phyloP scores from a whole-genome alignment of 1,140 invertebrate genomes.

The Chlorops oryzae region DNA sequence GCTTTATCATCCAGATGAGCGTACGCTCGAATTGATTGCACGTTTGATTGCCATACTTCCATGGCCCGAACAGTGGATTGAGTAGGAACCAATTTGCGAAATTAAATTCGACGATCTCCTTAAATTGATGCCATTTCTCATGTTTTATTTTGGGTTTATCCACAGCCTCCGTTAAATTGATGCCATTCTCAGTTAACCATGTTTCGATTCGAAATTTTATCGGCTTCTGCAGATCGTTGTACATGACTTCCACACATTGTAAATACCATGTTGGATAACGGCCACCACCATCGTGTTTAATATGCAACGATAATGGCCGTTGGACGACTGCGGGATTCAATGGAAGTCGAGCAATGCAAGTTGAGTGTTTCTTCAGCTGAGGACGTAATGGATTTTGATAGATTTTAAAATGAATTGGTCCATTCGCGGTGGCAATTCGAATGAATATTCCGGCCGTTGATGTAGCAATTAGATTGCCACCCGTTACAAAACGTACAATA shows the following conservation, averaged over 20 bases:
- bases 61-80: slow-evolving; percentile 7
- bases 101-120: neutral
- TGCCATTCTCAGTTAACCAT: too few species aligned
- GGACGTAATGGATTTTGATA: slow-evolving; percentile 13
- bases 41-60: slow-evolving; percentile 1
- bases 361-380: slow-evolving; percentile 5
- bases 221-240: too few species aligned
- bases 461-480: too few species aligned
- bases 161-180: too few species aligned
- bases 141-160: too few species aligned
- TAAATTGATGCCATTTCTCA: too few species aligned
- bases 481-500: too few species aligned
- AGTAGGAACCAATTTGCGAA: slow-evolving; percentile 13
- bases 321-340: neutral
- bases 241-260: too few species aligned
- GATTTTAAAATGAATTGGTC: neutral
- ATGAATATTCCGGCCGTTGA: too few species aligned
- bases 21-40: slow-evolving; percentile 10
- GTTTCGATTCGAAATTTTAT: too few species aligned
- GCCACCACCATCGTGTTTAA: slow-evolving; percentile 4
- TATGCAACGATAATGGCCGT: neutral
- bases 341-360: slow-evolving; percentile 1
- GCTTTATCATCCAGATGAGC: slow-evolving; percentile 7
- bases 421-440: too few species aligned
- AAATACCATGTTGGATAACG: slow-evolving; percentile 16